Evolutionary conservation across 2,888 invertebrate species (phyloP).

Genomic region (Drosophila tripunctata): DNA sequence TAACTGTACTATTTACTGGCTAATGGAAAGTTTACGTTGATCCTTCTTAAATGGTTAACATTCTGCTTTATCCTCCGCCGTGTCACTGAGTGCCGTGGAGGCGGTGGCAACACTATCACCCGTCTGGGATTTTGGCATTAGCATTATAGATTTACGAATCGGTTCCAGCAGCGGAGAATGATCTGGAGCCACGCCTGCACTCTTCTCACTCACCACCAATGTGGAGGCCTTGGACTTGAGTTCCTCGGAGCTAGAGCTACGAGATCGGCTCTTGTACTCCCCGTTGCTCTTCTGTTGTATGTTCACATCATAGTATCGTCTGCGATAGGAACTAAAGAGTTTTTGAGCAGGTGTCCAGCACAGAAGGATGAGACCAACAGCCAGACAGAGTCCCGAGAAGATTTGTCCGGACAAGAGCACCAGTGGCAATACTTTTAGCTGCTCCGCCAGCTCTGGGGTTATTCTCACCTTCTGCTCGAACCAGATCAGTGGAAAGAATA

Average conservation of each 20-base stretch:
- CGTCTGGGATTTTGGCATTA: constrained; percentile 65
- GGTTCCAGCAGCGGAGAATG: constrained; percentile 75
- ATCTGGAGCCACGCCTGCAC: constrained; percentile 53
- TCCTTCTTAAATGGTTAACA: constrained; percentile 27
- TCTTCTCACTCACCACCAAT: constrained; percentile 52
- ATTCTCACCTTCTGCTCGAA: constrained; percentile 89
- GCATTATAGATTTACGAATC: constrained; percentile 14
- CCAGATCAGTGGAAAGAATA: constrained; percentile 92
- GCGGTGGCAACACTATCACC: constrained; percentile 63
- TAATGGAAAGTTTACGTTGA: constrained; percentile 39
- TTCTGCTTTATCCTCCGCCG: constrained; percentile 27
- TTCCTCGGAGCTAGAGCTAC: constrained; percentile 60
- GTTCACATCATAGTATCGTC: constrained; percentile 61
- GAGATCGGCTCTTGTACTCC: constrained; percentile 59
- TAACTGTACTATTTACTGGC: constrained; percentile 47
- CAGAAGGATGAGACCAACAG: constrained; percentile 84
- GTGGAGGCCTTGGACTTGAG: constrained; percentile 63
- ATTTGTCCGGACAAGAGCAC: constrained; percentile 86
- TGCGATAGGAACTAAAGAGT: constrained; percentile 49
- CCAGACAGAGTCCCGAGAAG: constrained; percentile 84
- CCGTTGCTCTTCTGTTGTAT: constrained; percentile 62
- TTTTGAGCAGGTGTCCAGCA: constrained; percentile 80
- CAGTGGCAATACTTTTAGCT: constrained; percentile 85
- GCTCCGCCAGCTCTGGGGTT: constrained; percentile 86
- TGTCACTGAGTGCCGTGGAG: constrained; percentile 51